Evolutionary conservation across 2,888 invertebrate genomes (phyloP), one percentile per base, ranked within the genome.

Genomic region (Drosophila merina): DNA sequence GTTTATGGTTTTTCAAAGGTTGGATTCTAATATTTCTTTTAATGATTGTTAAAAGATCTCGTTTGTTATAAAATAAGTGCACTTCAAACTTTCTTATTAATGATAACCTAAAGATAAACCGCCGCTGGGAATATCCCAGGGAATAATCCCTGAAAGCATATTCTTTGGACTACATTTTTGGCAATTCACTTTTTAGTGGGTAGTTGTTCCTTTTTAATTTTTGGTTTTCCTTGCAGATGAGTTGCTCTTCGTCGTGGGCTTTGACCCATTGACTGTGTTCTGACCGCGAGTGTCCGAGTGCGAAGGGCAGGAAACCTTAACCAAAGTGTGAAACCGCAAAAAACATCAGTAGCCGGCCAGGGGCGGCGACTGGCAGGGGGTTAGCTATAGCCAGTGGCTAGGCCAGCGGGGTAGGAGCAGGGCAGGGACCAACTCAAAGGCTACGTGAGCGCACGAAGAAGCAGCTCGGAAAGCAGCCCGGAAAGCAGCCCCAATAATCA

Each of bases 281-380:
- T 70, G 76, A 56, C 72, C 74, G 55, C 57, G 66, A 26, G 52
- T 63, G 62, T 67, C 51, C 47, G 64, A 81, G 79, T 75, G 83
- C 77, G 72, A 75, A 82, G 86, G 77, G 86, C 83, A 79, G 72
- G 67, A 68, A 89, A 83, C 80, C 79, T 85, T 89, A 89, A 89
- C 89, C 89, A 90, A 91, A 91, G 90, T 91, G 90, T 91, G 91
- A 91, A 91, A 90, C 90, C 90, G 89, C 90, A 91, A 85, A 84
- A 88, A 90, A 90, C 87, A 88, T 90, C 91, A 86, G 91, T 91
- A 91, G 90, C 91, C 75, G 56, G 76, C 76, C 77, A 45, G 20
- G 54, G 66, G 52, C 40, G 54, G 31, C 59, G 63, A 47, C 45
- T 52, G 36, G 57, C 33, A 31, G 56, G 30, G 33, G 36, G n/a